Conservation (phyloP, 2,888 invertebrate genomes). For the Blastobasis adustella region DNA sequence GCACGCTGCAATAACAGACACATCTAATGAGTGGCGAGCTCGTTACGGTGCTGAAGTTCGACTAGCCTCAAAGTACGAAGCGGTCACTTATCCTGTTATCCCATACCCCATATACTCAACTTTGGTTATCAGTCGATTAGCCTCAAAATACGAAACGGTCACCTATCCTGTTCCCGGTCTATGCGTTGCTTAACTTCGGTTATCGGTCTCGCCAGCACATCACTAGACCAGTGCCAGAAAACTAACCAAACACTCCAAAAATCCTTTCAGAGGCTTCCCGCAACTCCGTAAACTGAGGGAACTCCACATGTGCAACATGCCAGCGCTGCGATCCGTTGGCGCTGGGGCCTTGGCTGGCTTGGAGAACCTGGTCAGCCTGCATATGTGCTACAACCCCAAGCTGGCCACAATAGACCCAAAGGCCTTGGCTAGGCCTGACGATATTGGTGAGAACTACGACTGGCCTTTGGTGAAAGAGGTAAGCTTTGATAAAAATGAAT, state of each 20-base stretch:
- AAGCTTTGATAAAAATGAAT: slow-evolving; percentile 8
- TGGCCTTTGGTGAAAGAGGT: slow-evolving; percentile 82
- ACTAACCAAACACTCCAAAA: neutral
- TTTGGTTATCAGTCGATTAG: too few species aligned
- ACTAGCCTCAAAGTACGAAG: too few species aligned
- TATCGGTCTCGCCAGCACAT: too few species aligned
- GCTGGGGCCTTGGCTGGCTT: slow-evolving; percentile 51
- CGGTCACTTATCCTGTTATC: too few species aligned
- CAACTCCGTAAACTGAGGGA: slow-evolving; percentile 74
- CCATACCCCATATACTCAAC: too few species aligned
- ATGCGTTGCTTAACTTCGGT: too few species aligned
- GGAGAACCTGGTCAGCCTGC: slow-evolving; percentile 71
- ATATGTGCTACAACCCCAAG: slow-evolving; percentile 78
- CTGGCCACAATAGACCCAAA: slow-evolving; percentile 74
- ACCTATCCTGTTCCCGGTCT: too few species aligned
- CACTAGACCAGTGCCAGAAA: too few species aligned
- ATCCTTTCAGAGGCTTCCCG: slow-evolving; percentile 77
- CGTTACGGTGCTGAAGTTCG: too few species aligned
- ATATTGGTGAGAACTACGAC: slow-evolving; percentile 64
- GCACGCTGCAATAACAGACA: too few species aligned
- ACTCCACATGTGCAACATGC: slow-evolving; percentile 82
- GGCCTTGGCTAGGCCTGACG: slow-evolving; percentile 73
- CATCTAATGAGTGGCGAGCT: too few species aligned
- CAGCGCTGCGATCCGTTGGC: slow-evolving; percentile 73
- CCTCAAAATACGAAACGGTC: too few species aligned